Conservation (phyloP, 2,888 invertebrate species). For the Eupeodes latifasciatus region DNA sequence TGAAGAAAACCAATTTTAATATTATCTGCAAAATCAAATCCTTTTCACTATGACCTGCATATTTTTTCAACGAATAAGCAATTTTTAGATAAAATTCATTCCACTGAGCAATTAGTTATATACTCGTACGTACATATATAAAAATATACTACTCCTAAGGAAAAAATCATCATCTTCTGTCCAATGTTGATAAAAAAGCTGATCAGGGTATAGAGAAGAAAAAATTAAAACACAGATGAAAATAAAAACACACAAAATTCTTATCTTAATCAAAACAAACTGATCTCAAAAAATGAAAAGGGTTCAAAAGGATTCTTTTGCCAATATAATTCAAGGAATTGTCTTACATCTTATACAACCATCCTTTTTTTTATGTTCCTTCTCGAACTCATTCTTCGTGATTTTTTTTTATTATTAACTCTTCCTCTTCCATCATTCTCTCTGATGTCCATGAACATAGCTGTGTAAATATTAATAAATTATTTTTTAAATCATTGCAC, state of each 20-base stretch:
- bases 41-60: conserved; percentile 36
- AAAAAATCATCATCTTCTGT: conserved; percentile 12
- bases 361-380: not conserved
- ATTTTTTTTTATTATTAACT: conserved; percentile 19
- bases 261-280: conserved; percentile 28
- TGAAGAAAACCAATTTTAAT: conserved; percentile 11
- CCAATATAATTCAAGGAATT: conserved; percentile 31
- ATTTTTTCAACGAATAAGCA: conserved; percentile 40
- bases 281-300: conserved; percentile 55
- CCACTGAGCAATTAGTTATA: conserved; percentile 38
- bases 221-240: not conserved
- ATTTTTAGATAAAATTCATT: conserved; percentile 52
- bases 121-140: not conserved
- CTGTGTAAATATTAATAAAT: conserved; percentile 71
- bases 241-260: not conserved
- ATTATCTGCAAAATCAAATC: conserved; percentile 40
- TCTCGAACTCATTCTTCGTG: not conserved
- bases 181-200: conserved; percentile 4
- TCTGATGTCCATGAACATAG: conserved; percentile 17
- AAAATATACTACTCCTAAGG: not conserved
- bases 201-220: conserved; percentile 10
- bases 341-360: conserved; percentile 7
- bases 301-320: conserved; percentile 60
- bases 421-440: not conserved
- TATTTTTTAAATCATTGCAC: conserved; percentile 73